These are phyloP conservation scores for Serripes groenlandicus DNA, from an alignment of 2,888 invertebrate species.

Conservation along the genomic window DNA sequence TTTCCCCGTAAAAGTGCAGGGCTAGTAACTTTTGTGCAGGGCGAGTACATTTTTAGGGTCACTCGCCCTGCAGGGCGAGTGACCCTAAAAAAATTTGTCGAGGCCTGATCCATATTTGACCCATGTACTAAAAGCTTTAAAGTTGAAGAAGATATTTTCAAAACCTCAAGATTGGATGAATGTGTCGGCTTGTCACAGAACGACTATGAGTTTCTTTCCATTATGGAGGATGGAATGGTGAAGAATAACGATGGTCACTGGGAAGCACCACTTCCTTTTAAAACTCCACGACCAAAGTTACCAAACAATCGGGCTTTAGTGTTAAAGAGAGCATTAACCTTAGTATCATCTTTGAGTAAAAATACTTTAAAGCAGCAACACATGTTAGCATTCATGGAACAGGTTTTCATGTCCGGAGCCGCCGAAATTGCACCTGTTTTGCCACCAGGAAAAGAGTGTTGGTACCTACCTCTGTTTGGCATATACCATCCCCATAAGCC, in stretches of 20 bases:
- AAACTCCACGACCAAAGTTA: not conserved
- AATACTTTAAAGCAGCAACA: constrained; percentile 7
- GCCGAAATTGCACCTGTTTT: constrained; percentile 60
- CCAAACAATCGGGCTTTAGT: constrained; percentile 51
- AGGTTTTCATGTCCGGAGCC: constrained; percentile 34
- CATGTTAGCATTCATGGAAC: constrained; percentile 33
- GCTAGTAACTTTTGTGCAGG: too few species aligned
- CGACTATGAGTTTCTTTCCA: constrained; percentile 28
- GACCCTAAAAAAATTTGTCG: too few species aligned
- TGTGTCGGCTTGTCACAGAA: constrained; percentile 22
- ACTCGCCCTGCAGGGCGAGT: too few species aligned
- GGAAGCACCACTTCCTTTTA: constrained; percentile 51
- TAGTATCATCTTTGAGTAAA: constrained; percentile 9
- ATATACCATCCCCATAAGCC: constrained; percentile 40
- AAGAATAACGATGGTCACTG: constrained; percentile 33
- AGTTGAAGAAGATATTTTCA: not conserved
- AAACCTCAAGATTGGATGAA: constrained; percentile 17
- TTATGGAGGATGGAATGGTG: constrained; percentile 22
- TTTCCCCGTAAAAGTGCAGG: too few species aligned
- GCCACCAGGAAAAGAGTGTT: constrained; percentile 19
- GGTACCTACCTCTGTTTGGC: constrained; percentile 49
- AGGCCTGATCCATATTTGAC: constrained; percentile 12
- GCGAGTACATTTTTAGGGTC: too few species aligned
- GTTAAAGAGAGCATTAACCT: constrained; percentile 24
- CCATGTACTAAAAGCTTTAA: constrained; percentile 34